Evolutionary conservation across 2,888 invertebrate genomes (phyloP), one percentile per base, ranked within the genome.

Genomic region (Acanthosepion lycidas): DNA sequence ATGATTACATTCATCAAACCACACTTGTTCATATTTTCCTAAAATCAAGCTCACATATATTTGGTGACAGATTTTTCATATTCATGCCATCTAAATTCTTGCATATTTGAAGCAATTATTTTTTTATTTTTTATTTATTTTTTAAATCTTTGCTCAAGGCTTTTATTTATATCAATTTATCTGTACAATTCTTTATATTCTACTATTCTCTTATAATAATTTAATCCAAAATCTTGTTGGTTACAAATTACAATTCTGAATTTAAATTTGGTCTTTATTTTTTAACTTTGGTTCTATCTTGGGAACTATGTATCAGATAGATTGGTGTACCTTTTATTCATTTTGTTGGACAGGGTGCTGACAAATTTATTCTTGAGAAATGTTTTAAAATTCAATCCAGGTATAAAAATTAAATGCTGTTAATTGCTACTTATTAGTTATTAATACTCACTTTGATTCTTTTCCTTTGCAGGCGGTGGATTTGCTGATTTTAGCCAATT

Each of bases 401-500:
- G 12, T 51, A 12, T 6, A 51, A 51, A 51, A 9, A 51, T 51
- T 51, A 12, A 51, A 51, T 51, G 51, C 78, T 53, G 26, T 23
- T 23, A 33, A 20, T 6, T 55, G n/a, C 49, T 48, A n/a, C 28
- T 92, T 94, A 55, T 0, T n/a, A 23, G 8, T 55, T 59, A 18
- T 59, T 94, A 48, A 51, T 91, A n/a, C 0, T 78, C 12, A 2
- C 78, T 23, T n/a, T 42, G 42, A 42, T 42, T 94, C 5, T 94
- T n/a, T n/a, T 94, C 42, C 94, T 94, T 23, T 94, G 51, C 95
- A 95, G 95, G 95, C 95, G 97, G 96, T 95, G 97, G 97, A 64
- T 97, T 97, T 97, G 97, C 97, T 91, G 97, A 97, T 95, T 97
- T 97, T 96, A 97, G 97, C 95, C 96, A 95, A 95, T 96, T 96